phyloP scores from a whole-genome alignment of 2,888 invertebrate genomes.

The Rhynchonema sp. region DNA sequence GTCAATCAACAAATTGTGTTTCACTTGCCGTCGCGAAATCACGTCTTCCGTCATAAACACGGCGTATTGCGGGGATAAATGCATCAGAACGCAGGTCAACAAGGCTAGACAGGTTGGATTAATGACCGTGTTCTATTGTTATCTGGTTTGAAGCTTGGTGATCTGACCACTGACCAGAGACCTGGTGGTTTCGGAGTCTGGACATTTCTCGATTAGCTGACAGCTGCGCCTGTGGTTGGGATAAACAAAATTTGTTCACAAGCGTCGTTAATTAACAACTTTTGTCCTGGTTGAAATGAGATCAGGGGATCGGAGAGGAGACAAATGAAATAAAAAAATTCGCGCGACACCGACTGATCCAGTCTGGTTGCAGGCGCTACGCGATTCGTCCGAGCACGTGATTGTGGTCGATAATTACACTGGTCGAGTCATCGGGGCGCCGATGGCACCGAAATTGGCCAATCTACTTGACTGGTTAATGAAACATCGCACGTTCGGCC shows the following conservation, averaged over 20 bases:
- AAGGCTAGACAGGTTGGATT: not conserved
- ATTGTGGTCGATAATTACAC: conserved; percentile 63
- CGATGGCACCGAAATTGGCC: conserved; percentile 59
- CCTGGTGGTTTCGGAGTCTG: too few species aligned
- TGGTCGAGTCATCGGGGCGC: conserved; percentile 49
- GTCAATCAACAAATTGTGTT: too few species aligned
- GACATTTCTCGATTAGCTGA: too few species aligned
- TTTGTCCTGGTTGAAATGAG: too few species aligned
- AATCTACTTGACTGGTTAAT: conserved; percentile 63
- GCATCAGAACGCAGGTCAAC: not conserved
- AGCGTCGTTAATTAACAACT: too few species aligned
- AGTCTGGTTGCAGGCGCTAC: conserved; percentile 10
- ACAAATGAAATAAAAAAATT: too few species aligned
- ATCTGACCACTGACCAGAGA: too few species aligned
- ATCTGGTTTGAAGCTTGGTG: too few species aligned
- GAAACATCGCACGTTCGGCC: conserved; percentile 67
- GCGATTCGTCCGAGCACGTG: conserved; percentile 30
- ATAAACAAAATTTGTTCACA: too few species aligned
- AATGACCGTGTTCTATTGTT: too few species aligned
- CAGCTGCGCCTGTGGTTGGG: too few species aligned
- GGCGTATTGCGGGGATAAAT: not conserved
- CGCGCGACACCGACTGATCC: conserved; percentile 1
- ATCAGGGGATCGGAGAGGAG: too few species aligned
- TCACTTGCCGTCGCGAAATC: not conserved
- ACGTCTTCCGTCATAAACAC: not conserved